phyloP scores from a whole-genome alignment of 2,888 invertebrate species.

The Idaea aversata region DNA sequence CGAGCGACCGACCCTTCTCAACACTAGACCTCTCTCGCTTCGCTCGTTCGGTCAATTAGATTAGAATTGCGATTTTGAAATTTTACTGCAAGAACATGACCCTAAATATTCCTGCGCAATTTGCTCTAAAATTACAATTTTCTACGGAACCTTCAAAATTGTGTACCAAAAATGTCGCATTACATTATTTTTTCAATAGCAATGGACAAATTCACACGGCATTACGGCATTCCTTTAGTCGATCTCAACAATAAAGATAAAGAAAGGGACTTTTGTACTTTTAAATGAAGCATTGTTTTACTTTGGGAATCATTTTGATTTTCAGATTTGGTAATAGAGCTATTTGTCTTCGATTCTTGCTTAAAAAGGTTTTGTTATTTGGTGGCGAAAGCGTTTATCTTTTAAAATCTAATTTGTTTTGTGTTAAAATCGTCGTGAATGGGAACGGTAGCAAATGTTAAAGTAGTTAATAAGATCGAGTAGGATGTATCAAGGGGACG shows the following conservation, averaged over 20 bases:
- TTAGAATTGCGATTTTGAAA: too few species aligned
- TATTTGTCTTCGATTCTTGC: slow-evolving; percentile 32
- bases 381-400: background rate
- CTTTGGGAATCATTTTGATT: slow-evolving; percentile 57
- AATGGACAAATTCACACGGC: slow-evolving; percentile 61
- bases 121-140: background rate
- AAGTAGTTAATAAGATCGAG: too few species aligned
- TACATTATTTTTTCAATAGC: slow-evolving; percentile 52
- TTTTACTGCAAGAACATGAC: too few species aligned
- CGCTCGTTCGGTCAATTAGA: too few species aligned
- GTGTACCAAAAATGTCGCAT: background rate
- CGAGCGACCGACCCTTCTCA: too few species aligned
- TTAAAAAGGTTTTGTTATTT: slow-evolving; percentile 15
- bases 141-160: slow-evolving; percentile 15
- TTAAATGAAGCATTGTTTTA: slow-evolving; percentile 69
- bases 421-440: slow-evolving; percentile 22
- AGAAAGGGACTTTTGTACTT: slow-evolving; percentile 68
- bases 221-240: slow-evolving; percentile 65
- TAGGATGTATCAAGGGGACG: too few species aligned
- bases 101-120: too few species aligned
- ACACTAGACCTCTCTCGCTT: too few species aligned
- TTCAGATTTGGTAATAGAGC: slow-evolving; percentile 49
- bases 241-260: slow-evolving; percentile 46
- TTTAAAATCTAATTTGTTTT: background rate
- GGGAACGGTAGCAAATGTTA: slow-evolving; percentile 17